Evolutionary conservation across 2,113 vertebrate genomes (phyloP).

Genomic region (Corvus moneduloides): DNA sequence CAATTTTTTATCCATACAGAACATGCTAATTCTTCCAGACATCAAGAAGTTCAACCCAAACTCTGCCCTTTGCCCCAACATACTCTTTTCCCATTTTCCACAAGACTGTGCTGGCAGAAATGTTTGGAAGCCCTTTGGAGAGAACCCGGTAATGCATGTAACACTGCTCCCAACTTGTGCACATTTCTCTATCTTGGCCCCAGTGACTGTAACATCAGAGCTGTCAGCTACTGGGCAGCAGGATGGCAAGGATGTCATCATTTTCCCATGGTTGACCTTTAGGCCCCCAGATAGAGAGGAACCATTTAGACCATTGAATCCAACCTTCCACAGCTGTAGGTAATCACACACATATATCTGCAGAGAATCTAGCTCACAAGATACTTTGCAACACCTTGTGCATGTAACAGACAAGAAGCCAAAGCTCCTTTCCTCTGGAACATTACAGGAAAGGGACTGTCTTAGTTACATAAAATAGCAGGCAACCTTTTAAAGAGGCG

Average conservation of each 20-base stretch:
- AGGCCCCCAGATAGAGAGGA: background rate
- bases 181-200: background rate
- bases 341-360: fast-evolving
- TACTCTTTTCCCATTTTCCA: background rate
- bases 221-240: background rate
- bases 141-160: background rate
- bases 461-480: background rate
- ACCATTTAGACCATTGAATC: background rate
- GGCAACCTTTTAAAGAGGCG: background rate
- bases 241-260: background rate
- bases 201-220: background rate
- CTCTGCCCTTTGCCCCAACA: background rate
- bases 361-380: background rate
- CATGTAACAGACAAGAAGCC: background rate
- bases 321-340: background rate
- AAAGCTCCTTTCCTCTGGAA: background rate
- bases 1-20: background rate
- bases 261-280: background rate
- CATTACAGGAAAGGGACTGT: background rate
- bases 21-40: background rate
- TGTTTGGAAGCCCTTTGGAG: background rate
- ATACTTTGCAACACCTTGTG: background rate
- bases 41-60: background rate
- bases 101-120: fast-evolving
- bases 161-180: background rate